phyloP scores from a whole-genome alignment of 2,113 vertebrate genomes.

The Toxotes jaculatrix region DNA sequence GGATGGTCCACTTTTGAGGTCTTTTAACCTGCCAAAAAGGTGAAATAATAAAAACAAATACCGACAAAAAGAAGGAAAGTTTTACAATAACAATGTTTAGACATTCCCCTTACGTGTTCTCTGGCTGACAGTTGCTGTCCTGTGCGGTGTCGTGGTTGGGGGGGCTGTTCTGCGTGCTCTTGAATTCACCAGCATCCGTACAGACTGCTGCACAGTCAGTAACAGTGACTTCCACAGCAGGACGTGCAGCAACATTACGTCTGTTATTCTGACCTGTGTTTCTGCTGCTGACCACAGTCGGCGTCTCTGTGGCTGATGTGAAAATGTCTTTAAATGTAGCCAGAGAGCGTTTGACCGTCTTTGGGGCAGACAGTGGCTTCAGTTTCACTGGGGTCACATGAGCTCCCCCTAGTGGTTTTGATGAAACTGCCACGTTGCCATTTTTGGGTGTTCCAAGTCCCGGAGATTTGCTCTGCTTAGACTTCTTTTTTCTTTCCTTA shows the following conservation, averaged over 20 bases:
- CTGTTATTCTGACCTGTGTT: neutral
- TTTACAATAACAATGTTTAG: neutral
- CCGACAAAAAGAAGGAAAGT: neutral
- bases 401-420: conserved; percentile 35
- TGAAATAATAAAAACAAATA: neutral
- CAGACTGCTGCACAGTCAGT: neutral
- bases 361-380: conserved; percentile 26
- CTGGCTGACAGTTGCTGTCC: conserved; percentile 8
- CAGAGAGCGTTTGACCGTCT: conserved; percentile 64
- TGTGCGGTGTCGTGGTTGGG: neutral
- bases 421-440: neutral
- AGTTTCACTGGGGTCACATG: neutral
- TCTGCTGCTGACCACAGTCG: neutral
- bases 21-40: conserved; percentile 52
- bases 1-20: conserved; percentile 78
- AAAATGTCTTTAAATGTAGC: conserved; percentile 64
- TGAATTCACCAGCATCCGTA: neutral
- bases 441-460: conserved; percentile 33
- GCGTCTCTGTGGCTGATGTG: neutral
- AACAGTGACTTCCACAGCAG: neutral
- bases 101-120: conserved; percentile 49
- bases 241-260: neutral
- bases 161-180: neutral
- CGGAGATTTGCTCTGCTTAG: conserved; percentile 23
- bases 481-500: neutral